Base-by-base conservation (phyloP, 1,140 invertebrate species). In the Melitaea cinxia region DNA sequence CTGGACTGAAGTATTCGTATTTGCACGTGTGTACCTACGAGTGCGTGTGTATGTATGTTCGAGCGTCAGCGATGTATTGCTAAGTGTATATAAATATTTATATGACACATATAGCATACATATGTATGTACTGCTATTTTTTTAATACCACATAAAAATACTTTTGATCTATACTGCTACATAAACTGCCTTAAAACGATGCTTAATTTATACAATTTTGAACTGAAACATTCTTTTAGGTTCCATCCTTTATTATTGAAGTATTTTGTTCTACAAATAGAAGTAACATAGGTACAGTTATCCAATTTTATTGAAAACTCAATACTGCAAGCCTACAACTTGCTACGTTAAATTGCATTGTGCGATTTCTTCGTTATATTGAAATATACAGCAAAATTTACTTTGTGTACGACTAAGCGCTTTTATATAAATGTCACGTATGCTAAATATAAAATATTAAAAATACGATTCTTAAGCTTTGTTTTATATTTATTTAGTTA, bases 331-430 rank as follows among this genome's bases (percentile, higher is more conserved):
- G 4, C 42, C 19, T 9, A n/a, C n/a, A n/a, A 17, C 2, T 12
- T n/a, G 21, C 14, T 47, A 42, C 21, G 37, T 15, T 42, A 57
- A 57, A 57, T 28, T 45, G 21, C 4, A 57, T 57, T 57, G 4
- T 17, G 21, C 33, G 24, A 21, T 42, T 35, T 42, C 35, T 39
- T 57, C 12, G 14, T 33, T 53, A 6, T 42, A 42, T 28, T 21
- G 15, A 23, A 47, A 23, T 47, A 17, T 9, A 12, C 42, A 45
- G 28, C 23, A 42, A 57, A 23, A 47, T 23, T 47, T 21, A 47
- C 23, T 47, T 47, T 12, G 42, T 42, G 15, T 21, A 45, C 23
- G 26, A 57, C 37, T 57, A 37, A 26, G 23, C 35, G 15, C 54
- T 57, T 57, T 57, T 45, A 24, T 28, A 23, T 42, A 42, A 7